Percentiles rank a stretch among this genome's conserved stretches.
Conservation (phyloP, 2,113 vertebrate species). For the Ovis aries region ARS-UI_Ramb_v3.0 NC_056067.1:14137001-14137500, state of each 20-base stretch:
- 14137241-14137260: neutral
- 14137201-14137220: neutral
- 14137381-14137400: neutral
- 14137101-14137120: neutral
- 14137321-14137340: neutral
- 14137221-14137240: neutral
- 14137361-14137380: neutral
- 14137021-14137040: neutral
- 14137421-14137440: neutral
- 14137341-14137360: neutral
- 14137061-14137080: neutral
- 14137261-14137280: neutral
- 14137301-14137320: neutral
- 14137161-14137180: neutral
- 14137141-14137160: neutral
- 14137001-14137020: neutral
- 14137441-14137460: neutral
- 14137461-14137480: neutral
- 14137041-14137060: neutral
- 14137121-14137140: neutral
- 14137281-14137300: neutral
- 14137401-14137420: neutral
- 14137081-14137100: neutral
- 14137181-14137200: neutral
- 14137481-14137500: neutral